Conservation (phyloP, 2,888 invertebrate genomes). For the Zaprionus lineosus region DNA sequence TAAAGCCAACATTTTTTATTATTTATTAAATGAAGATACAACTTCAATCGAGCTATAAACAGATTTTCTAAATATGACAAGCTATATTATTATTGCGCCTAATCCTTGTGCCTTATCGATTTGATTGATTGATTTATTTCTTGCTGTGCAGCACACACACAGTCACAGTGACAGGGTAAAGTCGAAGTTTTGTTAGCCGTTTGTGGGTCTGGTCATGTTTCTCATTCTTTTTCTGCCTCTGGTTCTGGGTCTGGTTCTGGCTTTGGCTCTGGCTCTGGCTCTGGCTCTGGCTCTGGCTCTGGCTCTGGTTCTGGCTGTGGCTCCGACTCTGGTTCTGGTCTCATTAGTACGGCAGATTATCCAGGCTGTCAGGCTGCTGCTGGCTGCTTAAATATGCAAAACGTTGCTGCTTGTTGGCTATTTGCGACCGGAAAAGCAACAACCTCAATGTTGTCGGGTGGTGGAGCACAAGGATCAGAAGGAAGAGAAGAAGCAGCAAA, state of each 20-base stretch:
- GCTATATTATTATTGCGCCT: too few species aligned
- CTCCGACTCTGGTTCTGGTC: constrained; percentile 31
- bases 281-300: constrained; percentile 8
- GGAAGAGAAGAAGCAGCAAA: background rate
- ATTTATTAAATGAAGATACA: too few species aligned
- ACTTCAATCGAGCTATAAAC: too few species aligned
- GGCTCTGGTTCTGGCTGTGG: constrained; percentile 1
- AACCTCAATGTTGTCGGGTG: constrained; percentile 23
- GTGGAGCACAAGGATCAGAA: background rate
- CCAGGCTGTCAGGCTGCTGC: constrained; percentile 60
- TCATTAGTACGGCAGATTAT: constrained; percentile 74
- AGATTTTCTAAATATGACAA: too few species aligned
- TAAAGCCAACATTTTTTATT: too few species aligned
- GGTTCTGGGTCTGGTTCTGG: too few species aligned
- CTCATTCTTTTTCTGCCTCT: background rate
- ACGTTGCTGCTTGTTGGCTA: constrained; percentile 62
- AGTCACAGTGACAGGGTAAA: constrained; percentile 30
- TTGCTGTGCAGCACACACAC: too few species aligned
- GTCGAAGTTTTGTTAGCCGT: constrained; percentile 29
- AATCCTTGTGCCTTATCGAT: too few species aligned
- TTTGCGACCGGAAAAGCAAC: constrained; percentile 66
- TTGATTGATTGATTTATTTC: constrained; percentile 1
- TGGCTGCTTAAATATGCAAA: constrained; percentile 75
- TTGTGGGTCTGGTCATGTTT: constrained; percentile 2
- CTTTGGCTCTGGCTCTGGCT: too few species aligned